phyloP scores from a whole-genome alignment of 1,140 invertebrate species.

The Ips typographus region DNA sequence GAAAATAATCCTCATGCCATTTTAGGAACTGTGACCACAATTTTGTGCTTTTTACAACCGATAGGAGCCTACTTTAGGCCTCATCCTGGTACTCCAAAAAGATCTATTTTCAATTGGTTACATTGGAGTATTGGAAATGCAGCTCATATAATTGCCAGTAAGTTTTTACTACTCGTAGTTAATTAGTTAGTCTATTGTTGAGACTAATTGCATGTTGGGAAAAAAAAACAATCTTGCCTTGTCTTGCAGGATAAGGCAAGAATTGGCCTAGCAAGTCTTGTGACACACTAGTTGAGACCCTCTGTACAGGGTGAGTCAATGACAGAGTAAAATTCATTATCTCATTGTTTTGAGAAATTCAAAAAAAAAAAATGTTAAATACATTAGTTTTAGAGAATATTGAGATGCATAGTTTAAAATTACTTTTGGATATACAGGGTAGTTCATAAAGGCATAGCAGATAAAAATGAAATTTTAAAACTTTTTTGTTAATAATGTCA shows the following conservation, averaged over 20 bases:
- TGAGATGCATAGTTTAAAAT: no score
- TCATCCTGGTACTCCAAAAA: slow-evolving; percentile 74
- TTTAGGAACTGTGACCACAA: slow-evolving; percentile 73
- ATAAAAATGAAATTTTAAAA: no score
- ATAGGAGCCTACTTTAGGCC: slow-evolving; percentile 83
- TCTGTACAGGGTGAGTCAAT: no score
- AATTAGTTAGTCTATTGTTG: not conserved
- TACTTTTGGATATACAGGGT: no score
- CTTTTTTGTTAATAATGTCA: no score
- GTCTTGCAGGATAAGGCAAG: no score
- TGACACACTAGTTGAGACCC: no score
- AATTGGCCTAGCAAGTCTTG: no score
- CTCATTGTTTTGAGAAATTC: not conserved
- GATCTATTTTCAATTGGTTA: slow-evolving; percentile 91
- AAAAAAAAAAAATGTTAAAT: not conserved
- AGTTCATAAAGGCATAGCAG: no score
- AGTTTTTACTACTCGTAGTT: slow-evolving; percentile 53
- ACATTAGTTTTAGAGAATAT: no score
- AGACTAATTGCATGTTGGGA: not conserved
- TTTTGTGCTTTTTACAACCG: slow-evolving; percentile 85
- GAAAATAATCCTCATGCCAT: slow-evolving; percentile 78
- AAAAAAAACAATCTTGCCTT: no score
- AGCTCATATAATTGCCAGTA: slow-evolving; percentile 90
- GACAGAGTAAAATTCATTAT: no score
- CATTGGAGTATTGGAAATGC: slow-evolving; percentile 92